Conservation (phyloP, 1,140 invertebrate species). For the Pseudomyrmex cubaensis region DNA sequence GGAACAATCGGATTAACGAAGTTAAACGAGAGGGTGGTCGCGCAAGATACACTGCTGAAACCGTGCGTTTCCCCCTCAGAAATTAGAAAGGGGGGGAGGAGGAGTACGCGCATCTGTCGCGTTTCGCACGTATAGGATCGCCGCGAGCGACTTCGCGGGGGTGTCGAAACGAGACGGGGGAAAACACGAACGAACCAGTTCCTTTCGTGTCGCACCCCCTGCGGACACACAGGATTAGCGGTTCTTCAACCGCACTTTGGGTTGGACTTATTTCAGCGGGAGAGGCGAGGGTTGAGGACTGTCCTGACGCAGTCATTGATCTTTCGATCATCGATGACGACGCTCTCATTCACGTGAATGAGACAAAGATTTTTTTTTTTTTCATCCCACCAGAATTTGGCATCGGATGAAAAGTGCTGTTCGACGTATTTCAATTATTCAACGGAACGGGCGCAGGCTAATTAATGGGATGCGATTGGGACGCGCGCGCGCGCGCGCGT, state of each 20-base stretch:
- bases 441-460: neutral
- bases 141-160: conserved; percentile 61
- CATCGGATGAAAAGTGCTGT: neutral
- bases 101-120: conserved; percentile 71
- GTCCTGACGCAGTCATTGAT: conserved; percentile 6
- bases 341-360: too few species aligned
- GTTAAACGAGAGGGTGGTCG: conserved; percentile 72
- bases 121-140: conserved; percentile 73
- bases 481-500: neutral
- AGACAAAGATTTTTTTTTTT: too few species aligned
- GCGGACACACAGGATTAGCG: conserved; percentile 61
- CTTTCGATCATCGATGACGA: conserved; percentile 7
- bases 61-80: neutral
- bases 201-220: neutral
- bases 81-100: neutral
- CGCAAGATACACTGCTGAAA: conserved; percentile 15
- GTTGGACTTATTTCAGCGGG: neutral
- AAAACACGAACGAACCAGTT: conserved; percentile 31
- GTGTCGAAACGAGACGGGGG: conserved; percentile 44
- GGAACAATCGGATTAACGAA: conserved; percentile 81
- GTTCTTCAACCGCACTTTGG: neutral
- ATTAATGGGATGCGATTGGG: conserved; percentile 32
- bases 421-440: neutral
- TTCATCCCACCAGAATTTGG: neutral
- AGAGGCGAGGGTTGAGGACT: neutral